phyloP scores from a whole-genome alignment of 2,888 invertebrate species.

The Rhimphoctona megacephalus region DNA sequence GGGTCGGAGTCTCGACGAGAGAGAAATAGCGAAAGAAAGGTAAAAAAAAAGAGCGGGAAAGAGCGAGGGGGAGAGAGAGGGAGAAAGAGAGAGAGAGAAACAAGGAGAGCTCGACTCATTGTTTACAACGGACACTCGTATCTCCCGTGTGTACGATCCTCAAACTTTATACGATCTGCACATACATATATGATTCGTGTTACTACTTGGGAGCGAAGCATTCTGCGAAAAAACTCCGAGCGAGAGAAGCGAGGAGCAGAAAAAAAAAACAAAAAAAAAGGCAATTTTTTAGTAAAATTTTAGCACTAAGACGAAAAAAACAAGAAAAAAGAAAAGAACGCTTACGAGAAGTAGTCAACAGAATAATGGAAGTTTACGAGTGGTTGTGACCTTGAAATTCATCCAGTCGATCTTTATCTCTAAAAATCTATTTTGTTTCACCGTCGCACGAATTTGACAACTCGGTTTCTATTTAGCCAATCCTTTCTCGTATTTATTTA shows the following conservation, averaged over 20 bases:
- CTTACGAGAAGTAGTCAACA: background rate
- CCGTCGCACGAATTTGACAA: background rate
- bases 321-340: background rate
- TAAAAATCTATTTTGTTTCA: background rate
- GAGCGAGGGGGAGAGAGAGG: background rate
- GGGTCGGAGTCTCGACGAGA: slow-evolving; percentile 77
- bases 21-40: background rate
- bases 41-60: background rate
- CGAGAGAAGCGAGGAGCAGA: slow-evolving; percentile 1
- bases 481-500: background rate
- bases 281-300: background rate
- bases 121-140: slow-evolving; percentile 77
- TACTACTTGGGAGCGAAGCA: background rate
- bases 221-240: slow-evolving; percentile 5
- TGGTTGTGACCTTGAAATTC: background rate
- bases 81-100: background rate
- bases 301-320: background rate
- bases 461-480: background rate
- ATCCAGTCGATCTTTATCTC: background rate
- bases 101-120: slow-evolving; percentile 75
- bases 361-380: background rate
- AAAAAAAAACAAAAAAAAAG: background rate
- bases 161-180: background rate
- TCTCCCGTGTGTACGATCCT: slow-evolving; percentile 26
- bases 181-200: background rate